phyloP scores from a whole-genome alignment of 1,140 invertebrate species.

The Pseudomyrmex flavicornis region DNA sequence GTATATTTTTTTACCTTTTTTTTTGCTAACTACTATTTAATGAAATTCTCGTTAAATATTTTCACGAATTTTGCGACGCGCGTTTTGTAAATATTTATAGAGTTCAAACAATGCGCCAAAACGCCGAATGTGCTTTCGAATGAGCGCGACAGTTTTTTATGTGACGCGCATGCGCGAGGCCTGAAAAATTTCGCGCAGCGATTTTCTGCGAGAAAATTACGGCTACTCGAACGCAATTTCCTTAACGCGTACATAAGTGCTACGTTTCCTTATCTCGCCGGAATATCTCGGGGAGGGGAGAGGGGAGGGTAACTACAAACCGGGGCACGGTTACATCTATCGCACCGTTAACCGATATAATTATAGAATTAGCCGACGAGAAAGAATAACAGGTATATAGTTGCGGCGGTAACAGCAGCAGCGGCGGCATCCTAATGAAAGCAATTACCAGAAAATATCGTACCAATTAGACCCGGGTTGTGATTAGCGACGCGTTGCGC shows the following conservation, averaged over 20 bases:
- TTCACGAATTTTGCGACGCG: constrained; percentile 26
- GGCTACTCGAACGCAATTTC: constrained; percentile 23
- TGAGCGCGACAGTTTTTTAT: constrained; percentile 32
- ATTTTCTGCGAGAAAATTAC: constrained; percentile 7
- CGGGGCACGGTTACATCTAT: constrained; percentile 24
- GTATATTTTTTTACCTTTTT: constrained; percentile 41
- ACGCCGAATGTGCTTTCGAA: constrained; percentile 43
- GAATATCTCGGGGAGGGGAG: too few species aligned
- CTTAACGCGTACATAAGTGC: constrained; percentile 26
- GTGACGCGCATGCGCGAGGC: background rate
- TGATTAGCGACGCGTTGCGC: constrained; percentile 52
- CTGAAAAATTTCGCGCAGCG: constrained; percentile 9
- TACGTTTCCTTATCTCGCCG: constrained; percentile 10
- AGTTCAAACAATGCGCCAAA: constrained; percentile 53
- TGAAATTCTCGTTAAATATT: constrained; percentile 60
- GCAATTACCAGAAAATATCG: constrained; percentile 65
- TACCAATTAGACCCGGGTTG: constrained; percentile 57
- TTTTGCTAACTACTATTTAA: constrained; percentile 55
- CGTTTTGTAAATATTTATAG: constrained; percentile 56
- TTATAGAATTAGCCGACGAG: constrained; percentile 57
- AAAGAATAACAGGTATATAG: constrained; percentile 45
- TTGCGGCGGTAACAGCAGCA: constrained; percentile 2
- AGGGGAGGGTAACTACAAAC: background rate
- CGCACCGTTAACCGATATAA: constrained; percentile 59
- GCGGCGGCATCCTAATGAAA: constrained; percentile 52